These are phyloP conservation scores for Nezara viridula DNA, from an alignment of 2,888 invertebrate genomes.

Conservation along the genomic window DNA sequence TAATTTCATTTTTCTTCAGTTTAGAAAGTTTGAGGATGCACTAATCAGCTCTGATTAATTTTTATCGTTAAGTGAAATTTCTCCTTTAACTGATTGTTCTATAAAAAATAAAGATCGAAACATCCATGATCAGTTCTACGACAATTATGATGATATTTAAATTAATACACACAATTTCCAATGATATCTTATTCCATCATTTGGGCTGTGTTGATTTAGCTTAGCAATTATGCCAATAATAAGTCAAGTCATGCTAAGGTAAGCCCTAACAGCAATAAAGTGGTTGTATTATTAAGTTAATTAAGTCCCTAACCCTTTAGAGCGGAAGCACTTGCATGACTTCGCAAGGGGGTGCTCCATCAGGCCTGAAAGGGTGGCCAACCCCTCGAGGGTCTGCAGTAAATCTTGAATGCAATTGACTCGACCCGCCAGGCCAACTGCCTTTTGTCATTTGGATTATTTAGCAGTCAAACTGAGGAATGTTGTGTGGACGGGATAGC, in stretches of 20 bases:
- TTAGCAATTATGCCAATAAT: conserved; percentile 3
- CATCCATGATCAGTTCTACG: neutral
- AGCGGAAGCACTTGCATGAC: conserved; percentile 2
- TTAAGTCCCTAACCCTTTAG: conserved; percentile 35
- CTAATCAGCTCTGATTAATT: too few relatives aligned
- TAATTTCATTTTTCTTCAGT: too few relatives aligned
- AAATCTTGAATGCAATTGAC: conserved; percentile 36
- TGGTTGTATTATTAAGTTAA: conserved; percentile 23
- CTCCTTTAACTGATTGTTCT: too few relatives aligned
- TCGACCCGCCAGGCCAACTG: neutral
- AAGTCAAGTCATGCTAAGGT: neutral
- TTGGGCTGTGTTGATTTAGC: neutral
- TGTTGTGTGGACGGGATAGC: neutral
- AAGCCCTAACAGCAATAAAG: conserved; percentile 28
- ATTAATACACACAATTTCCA: neutral
- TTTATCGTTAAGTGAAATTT: too few relatives aligned
- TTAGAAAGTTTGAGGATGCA: too few relatives aligned
- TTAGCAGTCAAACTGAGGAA: neutral
- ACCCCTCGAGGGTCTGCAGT: conserved; percentile 18
- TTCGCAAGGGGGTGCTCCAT: conserved; percentile 41
- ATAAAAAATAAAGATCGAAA: neutral
- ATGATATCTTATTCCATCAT: neutral
- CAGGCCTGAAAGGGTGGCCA: conserved; percentile 6
- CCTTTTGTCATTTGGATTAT: conserved; percentile 26
- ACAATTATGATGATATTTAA: neutral